Conservation (phyloP, 2,113 vertebrate species). For the Scartelaos histophorus region DNA sequence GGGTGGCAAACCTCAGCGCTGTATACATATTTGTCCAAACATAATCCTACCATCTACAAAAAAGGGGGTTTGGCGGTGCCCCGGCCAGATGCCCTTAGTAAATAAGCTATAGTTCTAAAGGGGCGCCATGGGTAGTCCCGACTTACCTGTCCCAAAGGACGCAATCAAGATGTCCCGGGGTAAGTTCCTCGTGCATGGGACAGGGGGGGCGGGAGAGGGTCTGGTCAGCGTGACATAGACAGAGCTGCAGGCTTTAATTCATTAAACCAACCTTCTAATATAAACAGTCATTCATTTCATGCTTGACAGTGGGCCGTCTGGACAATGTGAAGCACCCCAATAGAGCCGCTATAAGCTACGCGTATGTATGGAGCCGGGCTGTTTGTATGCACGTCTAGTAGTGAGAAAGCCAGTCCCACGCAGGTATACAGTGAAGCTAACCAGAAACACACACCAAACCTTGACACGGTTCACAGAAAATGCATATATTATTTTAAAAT, state of each 20-base stretch:
- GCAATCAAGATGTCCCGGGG: constrained; percentile 84
- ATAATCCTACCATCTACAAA: constrained; percentile 43
- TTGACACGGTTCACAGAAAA: constrained; percentile 44
- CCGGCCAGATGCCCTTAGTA: constrained; percentile 88
- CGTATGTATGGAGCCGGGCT: constrained; percentile 32
- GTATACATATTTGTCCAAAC: constrained; percentile 73
- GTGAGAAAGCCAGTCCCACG: constrained; percentile 27
- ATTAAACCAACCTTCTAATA: constrained; percentile 99
- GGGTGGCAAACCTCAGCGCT: constrained; percentile 72
- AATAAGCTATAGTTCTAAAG: constrained; percentile 68
- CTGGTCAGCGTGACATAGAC: constrained; percentile 94
- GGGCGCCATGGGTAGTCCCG: constrained; percentile 58
- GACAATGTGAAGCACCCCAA: constrained; percentile 89
- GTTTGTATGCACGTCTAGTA: constrained; percentile 48
- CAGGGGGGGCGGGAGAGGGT: constrained; percentile 59
- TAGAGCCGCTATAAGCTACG: constrained; percentile 58
- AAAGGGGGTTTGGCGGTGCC: constrained; percentile 45
- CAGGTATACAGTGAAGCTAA: constrained; percentile 62
- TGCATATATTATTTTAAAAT: constrained; percentile 18
- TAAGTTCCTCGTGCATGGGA: constrained; percentile 51
- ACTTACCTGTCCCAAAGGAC: constrained; percentile 83
- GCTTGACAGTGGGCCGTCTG: constrained; percentile 92
- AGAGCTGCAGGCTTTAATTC: constrained; percentile 92
- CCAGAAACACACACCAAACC: constrained; percentile 49
- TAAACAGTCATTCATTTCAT: constrained; percentile 99